These are phyloP conservation scores for Regulus satrapa DNA, from an alignment of 2,113 vertebrate genomes.

Conservation along the genomic window DNA sequence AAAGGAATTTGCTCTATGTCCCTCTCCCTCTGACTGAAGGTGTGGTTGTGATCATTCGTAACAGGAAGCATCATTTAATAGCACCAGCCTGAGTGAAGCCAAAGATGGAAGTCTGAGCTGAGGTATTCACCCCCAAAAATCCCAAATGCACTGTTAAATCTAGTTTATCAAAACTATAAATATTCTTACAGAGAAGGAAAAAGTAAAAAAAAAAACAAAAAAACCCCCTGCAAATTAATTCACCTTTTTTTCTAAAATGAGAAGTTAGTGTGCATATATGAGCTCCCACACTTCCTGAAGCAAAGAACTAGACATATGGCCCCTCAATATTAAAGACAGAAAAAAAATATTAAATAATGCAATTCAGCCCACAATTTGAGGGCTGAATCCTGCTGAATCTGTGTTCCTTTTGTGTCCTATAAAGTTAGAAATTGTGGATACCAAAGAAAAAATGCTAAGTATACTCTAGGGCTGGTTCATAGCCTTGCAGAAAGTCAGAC, in stretches of 20 bases:
- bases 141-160: neutral
- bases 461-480: neutral
- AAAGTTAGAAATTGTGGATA: neutral
- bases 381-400: neutral
- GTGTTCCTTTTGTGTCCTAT: neutral
- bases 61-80: neutral
- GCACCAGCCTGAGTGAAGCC: neutral
- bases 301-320: neutral
- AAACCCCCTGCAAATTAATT: neutral
- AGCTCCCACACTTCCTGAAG: neutral
- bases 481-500: neutral
- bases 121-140: accelerated
- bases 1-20: neutral
- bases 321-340: neutral
- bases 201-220: neutral
- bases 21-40: neutral
- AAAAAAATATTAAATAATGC: neutral
- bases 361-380: neutral
- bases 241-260: neutral
- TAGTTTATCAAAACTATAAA: neutral
- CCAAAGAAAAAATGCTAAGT: neutral
- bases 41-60: neutral
- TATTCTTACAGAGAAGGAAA: neutral
- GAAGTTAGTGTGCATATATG: neutral
- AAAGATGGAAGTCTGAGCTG: neutral